Evolutionary conservation across 1,140 invertebrate genomes (phyloP).

Genomic region (Arion vulgaris): DNA sequence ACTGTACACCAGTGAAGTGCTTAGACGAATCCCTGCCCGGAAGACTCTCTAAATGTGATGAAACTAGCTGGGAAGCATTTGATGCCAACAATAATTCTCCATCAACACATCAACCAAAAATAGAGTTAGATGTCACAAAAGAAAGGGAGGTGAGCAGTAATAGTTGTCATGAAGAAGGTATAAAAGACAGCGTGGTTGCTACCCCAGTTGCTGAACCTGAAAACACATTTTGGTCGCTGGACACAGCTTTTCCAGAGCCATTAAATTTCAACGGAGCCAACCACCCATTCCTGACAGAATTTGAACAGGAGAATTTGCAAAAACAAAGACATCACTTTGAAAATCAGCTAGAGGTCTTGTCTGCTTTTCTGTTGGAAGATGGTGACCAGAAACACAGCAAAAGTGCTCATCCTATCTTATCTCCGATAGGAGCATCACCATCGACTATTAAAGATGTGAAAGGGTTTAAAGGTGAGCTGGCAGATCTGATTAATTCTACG

Average conservation of each 20-base stretch:
- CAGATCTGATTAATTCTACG: constrained; percentile 9
- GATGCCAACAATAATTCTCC: constrained; percentile 36
- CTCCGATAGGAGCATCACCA: not conserved
- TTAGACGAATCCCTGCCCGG: not conserved
- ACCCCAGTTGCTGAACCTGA: not conserved
- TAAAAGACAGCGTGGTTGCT: not conserved
- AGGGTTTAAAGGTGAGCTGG: constrained; percentile 34
- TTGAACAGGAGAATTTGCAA: constrained; percentile 30
- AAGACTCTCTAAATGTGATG: not conserved
- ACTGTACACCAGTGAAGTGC: constrained; percentile 25
- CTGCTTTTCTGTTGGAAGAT: not conserved
- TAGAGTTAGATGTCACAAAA: not conserved
- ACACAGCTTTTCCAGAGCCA: constrained; percentile 30
- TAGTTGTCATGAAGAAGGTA: not conserved
- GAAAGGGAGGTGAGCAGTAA: not conserved
- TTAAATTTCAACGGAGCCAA: constrained; percentile 18
- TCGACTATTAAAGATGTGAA: not conserved
- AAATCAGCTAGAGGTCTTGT: constrained; percentile 4
- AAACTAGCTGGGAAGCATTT: not conserved
- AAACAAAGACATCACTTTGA: constrained; percentile 29
- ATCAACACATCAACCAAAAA: not conserved
- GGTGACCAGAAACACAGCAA: not conserved
- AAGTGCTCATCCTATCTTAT: not conserved
- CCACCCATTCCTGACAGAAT: constrained; percentile 34
- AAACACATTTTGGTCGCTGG: constrained; percentile 29